Evolutionary conservation across 1,140 invertebrate genomes (phyloP).

Genomic region (Ylistrum balloti): DNA sequence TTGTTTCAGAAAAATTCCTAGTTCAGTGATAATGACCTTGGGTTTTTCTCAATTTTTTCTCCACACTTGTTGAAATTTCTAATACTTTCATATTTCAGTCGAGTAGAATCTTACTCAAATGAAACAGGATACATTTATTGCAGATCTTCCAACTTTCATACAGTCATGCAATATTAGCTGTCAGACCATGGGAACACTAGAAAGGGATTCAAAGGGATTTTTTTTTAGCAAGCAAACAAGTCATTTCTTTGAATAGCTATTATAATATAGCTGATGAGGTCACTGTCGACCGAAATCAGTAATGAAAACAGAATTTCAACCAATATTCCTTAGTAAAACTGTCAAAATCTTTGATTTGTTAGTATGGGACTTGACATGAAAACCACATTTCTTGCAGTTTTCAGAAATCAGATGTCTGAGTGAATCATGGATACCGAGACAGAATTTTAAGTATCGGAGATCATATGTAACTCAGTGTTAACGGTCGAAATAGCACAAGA

Average conservation of each 20-base stretch:
- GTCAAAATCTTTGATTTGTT: background rate
- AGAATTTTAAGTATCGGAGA: background rate
- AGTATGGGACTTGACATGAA: background rate
- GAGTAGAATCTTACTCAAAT: too few relatives aligned
- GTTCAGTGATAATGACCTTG: too few relatives aligned
- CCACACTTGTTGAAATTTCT: too few relatives aligned
- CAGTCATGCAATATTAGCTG: background rate
- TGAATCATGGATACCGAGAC: background rate
- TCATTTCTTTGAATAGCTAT: background rate
- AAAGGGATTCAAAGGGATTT: background rate
- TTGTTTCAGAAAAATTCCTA: too few relatives aligned
- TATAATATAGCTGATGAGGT: too few relatives aligned
- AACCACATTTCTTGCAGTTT: too few relatives aligned
- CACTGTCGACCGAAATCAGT: too few relatives aligned
- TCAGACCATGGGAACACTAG: slow-evolving; percentile 7
- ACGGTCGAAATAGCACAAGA: background rate
- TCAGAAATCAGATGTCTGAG: background rate
- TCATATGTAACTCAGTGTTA: background rate
- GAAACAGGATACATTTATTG: too few relatives aligned
- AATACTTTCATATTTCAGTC: too few relatives aligned
- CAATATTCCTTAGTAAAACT: background rate
- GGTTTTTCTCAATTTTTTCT: too few relatives aligned
- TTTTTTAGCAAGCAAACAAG: background rate
- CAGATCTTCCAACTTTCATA: background rate
- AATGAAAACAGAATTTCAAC: background rate